phyloP scores from a whole-genome alignment of 2,797 vertebrate genomes.

The Lagodon rhomboides region DNA sequence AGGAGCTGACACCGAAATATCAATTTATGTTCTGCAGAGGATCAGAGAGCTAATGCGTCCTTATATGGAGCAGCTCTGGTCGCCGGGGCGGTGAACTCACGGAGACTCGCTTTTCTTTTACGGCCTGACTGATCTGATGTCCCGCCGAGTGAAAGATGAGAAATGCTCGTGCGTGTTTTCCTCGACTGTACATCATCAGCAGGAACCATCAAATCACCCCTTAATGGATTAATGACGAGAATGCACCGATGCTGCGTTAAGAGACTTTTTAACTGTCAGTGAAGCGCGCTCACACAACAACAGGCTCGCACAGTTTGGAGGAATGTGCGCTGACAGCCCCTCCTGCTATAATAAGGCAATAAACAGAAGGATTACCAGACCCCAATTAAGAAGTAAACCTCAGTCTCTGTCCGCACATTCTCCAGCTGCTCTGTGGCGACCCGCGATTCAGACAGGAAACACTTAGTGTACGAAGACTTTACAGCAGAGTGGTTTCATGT shows the following conservation, averaged over 20 bases:
- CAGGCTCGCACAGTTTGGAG: constrained; percentile 42
- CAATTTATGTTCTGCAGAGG: constrained; percentile 26
- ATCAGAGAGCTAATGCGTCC: constrained; percentile 12
- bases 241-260: constrained; percentile 20
- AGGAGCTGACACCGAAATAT: constrained; percentile 23
- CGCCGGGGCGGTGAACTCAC: background rate
- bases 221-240: constrained; percentile 39
- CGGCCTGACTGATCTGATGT: constrained; percentile 7
- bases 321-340: constrained; percentile 73
- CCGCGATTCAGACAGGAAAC: constrained; percentile 72
- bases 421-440: constrained; percentile 69
- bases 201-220: constrained; percentile 41
- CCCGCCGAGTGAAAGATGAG: constrained; percentile 46
- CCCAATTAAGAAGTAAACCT: constrained; percentile 79
- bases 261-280: constrained; percentile 8
- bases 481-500: constrained; percentile 46
- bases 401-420: constrained; percentile 75
- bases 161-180: constrained; percentile 36
- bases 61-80: constrained; percentile 32
- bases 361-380: constrained; percentile 77
- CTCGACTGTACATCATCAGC: constrained; percentile 44
- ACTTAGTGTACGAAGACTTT: constrained; percentile 56
- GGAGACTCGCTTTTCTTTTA: constrained; percentile 21
- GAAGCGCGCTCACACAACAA: constrained; percentile 31
- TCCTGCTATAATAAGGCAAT: constrained; percentile 68